These are phyloP conservation scores for Pelecanus crispus DNA, from an alignment of 2,113 vertebrate species.

Conservation along the genomic window DNA sequence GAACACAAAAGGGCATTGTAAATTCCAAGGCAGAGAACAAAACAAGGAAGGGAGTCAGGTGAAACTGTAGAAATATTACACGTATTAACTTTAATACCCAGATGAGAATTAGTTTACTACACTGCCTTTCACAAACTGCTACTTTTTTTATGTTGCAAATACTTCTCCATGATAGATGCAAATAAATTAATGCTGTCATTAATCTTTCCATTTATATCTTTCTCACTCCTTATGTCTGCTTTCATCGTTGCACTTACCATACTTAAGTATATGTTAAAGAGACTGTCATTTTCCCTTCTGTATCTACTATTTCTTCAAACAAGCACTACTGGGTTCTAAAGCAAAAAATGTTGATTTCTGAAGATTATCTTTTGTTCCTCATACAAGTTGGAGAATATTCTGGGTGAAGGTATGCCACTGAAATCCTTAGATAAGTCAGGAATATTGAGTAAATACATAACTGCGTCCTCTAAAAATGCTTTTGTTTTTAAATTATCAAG, in stretches of 20 bases:
- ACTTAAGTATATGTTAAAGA: conserved; percentile 65
- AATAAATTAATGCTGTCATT: conserved; percentile 67
- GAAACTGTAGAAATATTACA: conserved; percentile 38
- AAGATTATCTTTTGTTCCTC: conserved; percentile 14
- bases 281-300: conserved; percentile 61
- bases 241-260: conserved; percentile 61
- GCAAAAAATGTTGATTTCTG: conserved; percentile 7
- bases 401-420: not conserved
- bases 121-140: conserved; percentile 48
- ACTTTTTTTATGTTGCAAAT: conserved; percentile 51
- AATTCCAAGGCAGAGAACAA: conserved; percentile 47
- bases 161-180: conserved; percentile 49
- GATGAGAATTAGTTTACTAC: conserved; percentile 56
- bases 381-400: not conserved
- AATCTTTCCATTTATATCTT: conserved; percentile 68
- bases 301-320: conserved; percentile 46
- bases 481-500: not conserved
- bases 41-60: conserved; percentile 53
- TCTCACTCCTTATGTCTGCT: conserved; percentile 64
- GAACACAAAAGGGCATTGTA: conserved; percentile 59
- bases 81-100: conserved; percentile 58
- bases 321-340: conserved; percentile 28
- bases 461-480: not conserved
- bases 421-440: not conserved
- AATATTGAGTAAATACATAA: not conserved